Percentiles rank a stretch among this genome's conserved stretches.
phyloP scores from a whole-genome alignment of 2,888 invertebrate species.

The Andrena trimmerana region DNA sequence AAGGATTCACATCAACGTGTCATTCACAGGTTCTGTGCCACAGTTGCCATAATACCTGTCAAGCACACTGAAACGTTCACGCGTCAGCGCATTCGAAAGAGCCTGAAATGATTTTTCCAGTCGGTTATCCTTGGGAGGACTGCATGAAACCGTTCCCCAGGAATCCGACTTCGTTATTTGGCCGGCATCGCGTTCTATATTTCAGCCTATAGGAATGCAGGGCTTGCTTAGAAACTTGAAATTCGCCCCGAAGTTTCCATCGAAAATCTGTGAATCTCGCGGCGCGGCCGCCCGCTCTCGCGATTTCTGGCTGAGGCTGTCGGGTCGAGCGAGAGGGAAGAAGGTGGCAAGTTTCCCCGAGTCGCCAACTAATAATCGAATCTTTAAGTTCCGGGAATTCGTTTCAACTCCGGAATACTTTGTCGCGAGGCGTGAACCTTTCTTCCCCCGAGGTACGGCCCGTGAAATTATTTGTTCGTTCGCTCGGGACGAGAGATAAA shows the following conservation, averaged over 20 bases:
- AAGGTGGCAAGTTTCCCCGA: constrained; percentile 16
- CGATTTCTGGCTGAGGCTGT: neutral
- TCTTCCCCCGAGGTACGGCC: constrained; percentile 3
- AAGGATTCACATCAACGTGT: no score
- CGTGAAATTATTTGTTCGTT: constrained; percentile 60
- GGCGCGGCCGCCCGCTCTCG: neutral
- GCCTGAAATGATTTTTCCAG: no score
- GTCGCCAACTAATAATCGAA: constrained; percentile 42
- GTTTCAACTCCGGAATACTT: constrained; percentile 19
- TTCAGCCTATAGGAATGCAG: neutral
- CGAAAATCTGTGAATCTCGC: constrained; percentile 17
- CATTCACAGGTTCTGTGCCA: no score
- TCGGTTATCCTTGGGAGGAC: no score
- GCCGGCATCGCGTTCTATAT: no score
- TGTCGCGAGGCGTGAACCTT: constrained; percentile 15
- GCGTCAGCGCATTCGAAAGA: no score
- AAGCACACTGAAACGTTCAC: no score
- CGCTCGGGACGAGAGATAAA: constrained; percentile 50
- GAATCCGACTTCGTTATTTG: no score
- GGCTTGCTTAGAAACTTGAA: neutral
- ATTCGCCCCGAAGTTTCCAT: constrained; percentile 18
- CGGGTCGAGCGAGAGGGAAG: neutral
- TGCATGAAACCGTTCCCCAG: no score
- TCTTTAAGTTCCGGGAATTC: neutral
- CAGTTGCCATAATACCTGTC: no score